phyloP scores from a whole-genome alignment of 2,113 vertebrate genomes.

The Amphiprion percula region DNA sequence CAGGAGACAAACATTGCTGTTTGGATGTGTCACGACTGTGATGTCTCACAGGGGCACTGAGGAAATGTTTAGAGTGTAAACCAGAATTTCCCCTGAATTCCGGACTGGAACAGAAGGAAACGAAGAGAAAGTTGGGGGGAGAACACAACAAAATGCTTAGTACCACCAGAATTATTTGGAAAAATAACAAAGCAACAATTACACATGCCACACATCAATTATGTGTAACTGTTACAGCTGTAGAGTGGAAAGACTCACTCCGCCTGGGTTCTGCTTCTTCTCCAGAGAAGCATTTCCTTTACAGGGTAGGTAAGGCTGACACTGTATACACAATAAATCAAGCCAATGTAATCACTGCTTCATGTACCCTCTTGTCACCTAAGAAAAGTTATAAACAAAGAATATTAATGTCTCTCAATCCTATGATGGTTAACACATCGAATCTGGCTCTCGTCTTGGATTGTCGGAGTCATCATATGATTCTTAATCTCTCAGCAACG shows the following conservation, averaged over 20 bases:
- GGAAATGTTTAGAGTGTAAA: constrained; percentile 45
- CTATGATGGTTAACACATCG: constrained; percentile 35
- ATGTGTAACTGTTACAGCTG: constrained; percentile 63
- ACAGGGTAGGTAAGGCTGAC: constrained; percentile 37
- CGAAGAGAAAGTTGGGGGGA: background rate
- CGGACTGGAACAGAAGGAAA: constrained; percentile 20
- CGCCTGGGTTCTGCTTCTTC: constrained; percentile 56
- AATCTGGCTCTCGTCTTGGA: constrained; percentile 56
- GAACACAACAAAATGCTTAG: constrained; percentile 42
- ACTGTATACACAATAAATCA: constrained; percentile 59
- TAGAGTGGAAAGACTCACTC: constrained; percentile 40
- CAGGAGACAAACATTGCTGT: constrained; percentile 43
- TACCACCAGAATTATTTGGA: constrained; percentile 69
- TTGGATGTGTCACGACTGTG: constrained; percentile 44
- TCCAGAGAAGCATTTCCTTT: constrained; percentile 54
- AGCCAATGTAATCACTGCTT: constrained; percentile 63
- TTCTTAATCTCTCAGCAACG: constrained; percentile 2
- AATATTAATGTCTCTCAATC: constrained; percentile 52
- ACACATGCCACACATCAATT: constrained; percentile 72
- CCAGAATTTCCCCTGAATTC: constrained; percentile 55
- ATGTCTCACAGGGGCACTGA: constrained; percentile 10
- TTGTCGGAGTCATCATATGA: background rate
- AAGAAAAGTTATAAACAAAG: constrained; percentile 55
- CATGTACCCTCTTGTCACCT: constrained; percentile 40
- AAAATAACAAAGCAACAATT: constrained; percentile 76